phyloP scores from a whole-genome alignment of 1,140 invertebrate species.

The Kradibia gibbosae region DNA sequence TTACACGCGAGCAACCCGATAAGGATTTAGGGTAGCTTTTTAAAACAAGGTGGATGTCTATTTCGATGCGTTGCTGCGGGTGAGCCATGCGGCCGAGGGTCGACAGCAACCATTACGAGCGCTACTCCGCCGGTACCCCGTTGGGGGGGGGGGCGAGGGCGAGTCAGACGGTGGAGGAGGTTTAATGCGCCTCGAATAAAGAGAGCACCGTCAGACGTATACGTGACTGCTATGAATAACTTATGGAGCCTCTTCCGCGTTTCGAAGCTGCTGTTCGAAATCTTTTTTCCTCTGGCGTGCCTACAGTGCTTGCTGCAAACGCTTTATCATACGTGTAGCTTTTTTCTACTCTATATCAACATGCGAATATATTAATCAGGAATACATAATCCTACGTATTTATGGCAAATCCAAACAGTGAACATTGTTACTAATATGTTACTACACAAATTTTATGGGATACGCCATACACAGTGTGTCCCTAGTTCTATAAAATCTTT shows the following conservation, averaged over 20 bases:
- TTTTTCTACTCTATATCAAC: neutral
- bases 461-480: too few relatives aligned
- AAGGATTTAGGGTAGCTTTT: conserved; percentile 4
- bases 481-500: neutral
- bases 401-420: neutral
- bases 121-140: too few relatives aligned
- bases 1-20: conserved; percentile 7
- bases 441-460: neutral
- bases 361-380: neutral
- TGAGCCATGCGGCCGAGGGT: too few relatives aligned
- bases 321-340: too few relatives aligned
- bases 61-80: neutral
- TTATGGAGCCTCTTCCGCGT: neutral
- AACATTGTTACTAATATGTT: neutral
- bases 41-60: conserved; percentile 7
- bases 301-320: neutral
- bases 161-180: too few relatives aligned
- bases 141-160: too few relatives aligned
- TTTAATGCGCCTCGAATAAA: neutral
- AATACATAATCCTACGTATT: neutral
- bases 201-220: neutral
- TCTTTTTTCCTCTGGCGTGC: neutral
- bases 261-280: neutral
- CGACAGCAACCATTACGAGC: too few relatives aligned
- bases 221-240: neutral